Evolutionary conservation across 2,113 vertebrate genomes (phyloP).

Genomic region (Mustelus asterias): DNA sequence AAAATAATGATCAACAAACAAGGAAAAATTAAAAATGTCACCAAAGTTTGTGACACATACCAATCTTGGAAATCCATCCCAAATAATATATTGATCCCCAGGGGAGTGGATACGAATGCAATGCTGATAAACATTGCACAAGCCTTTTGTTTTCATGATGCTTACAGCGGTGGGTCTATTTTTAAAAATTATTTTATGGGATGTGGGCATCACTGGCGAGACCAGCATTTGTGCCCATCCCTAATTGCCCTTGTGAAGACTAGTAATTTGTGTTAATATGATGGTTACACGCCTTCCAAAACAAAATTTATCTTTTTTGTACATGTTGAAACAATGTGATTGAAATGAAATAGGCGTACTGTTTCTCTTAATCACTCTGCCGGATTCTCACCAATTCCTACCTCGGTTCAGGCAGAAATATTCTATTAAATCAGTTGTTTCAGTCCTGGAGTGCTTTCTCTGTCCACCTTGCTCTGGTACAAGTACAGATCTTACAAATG

Average conservation of each 20-base stretch:
- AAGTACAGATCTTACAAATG: not conserved
- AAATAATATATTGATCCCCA: not conserved
- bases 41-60: not conserved
- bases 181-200: not conserved
- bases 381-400: not conserved
- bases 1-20: constrained; percentile 1
- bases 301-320: not conserved
- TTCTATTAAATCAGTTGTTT: not conserved
- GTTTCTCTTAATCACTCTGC: not conserved
- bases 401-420: not conserved
- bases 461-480: not conserved
- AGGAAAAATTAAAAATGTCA: not conserved
- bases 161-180: not conserved
- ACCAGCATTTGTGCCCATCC: too few relatives aligned
- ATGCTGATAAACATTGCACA: not conserved
- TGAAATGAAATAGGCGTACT: not conserved
- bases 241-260: not conserved
- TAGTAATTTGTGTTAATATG: not conserved
- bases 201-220: not conserved
- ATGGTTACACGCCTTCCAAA: not conserved
- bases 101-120: not conserved
- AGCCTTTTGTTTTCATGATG: not conserved
- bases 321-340: not conserved
- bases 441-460: not conserved
- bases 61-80: not conserved